phyloP scores from a whole-genome alignment of 2,888 invertebrate genomes.

The Apoderus coryli region DNA sequence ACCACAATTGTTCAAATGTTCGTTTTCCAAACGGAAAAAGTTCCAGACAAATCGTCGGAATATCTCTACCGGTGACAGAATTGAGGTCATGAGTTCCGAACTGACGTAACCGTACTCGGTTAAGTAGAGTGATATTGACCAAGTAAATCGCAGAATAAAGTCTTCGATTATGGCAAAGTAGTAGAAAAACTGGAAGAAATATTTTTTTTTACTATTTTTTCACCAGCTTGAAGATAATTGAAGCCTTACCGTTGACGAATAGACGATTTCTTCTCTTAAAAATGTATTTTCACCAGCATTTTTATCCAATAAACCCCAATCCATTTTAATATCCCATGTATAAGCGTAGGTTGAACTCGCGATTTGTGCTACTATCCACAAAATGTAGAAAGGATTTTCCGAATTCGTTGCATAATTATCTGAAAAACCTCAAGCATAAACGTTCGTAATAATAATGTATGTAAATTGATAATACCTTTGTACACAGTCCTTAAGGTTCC shows the following conservation, averaged over 20 bases:
- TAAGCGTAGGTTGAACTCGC: slow-evolving; percentile 67
- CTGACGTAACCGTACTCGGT: slow-evolving; percentile 49
- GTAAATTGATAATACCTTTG: slow-evolving; percentile 28
- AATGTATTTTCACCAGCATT: slow-evolving; percentile 62
- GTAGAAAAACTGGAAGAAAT: slow-evolving; percentile 47
- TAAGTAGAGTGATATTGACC: slow-evolving; percentile 58
- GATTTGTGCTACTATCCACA: slow-evolving; percentile 54
- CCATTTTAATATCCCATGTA: slow-evolving; percentile 80
- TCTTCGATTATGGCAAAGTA: slow-evolving; percentile 75
- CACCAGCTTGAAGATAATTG: background rate
- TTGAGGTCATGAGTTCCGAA: slow-evolving; percentile 49
- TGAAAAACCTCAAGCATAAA: no score
- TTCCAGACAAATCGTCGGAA: slow-evolving; percentile 70
- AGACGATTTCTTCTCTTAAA: slow-evolving; percentile 65
- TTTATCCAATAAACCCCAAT: slow-evolving; percentile 71
- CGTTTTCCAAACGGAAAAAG: slow-evolving; percentile 79
- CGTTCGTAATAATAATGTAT: no score
- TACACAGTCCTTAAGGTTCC: slow-evolving; percentile 29
- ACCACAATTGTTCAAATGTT: slow-evolving; percentile 81
- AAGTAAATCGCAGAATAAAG: slow-evolving; percentile 60
- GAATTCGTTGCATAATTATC: slow-evolving; percentile 34
- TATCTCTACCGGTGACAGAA: slow-evolving; percentile 53
- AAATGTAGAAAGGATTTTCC: slow-evolving; percentile 50
- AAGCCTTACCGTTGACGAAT: slow-evolving; percentile 52
- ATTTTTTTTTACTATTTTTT: slow-evolving; percentile 3